A percentile compares a stretch with the other conserved stretches of the same genome.
Evolutionary conservation across 1,140 invertebrate genomes (phyloP).

Genomic region (Conopomorpha cramerella): DNA sequence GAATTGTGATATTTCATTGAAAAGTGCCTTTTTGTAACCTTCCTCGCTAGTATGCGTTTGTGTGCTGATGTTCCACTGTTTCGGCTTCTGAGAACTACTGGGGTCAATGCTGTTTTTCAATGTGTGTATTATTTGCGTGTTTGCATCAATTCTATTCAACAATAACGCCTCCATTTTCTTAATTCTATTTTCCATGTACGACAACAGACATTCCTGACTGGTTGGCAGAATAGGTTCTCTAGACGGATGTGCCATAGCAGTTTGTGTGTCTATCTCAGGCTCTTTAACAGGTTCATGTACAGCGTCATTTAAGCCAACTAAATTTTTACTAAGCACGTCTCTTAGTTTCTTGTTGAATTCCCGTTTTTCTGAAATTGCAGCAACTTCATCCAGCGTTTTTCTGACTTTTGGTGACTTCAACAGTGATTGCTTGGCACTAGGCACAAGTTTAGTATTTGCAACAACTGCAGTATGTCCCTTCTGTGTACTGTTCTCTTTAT

Average conservation of each 20-base stretch:
- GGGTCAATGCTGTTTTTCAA: constrained; percentile 17
- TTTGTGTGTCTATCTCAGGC: constrained; percentile 5
- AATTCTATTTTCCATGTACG: constrained; percentile 33
- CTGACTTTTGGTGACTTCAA: constrained; percentile 1
- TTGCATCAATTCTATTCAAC: constrained; percentile 37
- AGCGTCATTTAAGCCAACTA: constrained; percentile 10
- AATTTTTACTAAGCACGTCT: constrained; percentile 29
- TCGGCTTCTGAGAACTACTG: too few relatives aligned
- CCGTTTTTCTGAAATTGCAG: constrained; percentile 36
- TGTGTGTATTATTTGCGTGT: constrained; percentile 28
- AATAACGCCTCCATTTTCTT: constrained; percentile 35
- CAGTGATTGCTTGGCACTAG: too few relatives aligned
- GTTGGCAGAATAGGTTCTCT: constrained; percentile 12
- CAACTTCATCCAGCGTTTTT: constrained; percentile 19
- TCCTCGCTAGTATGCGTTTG: constrained; percentile 21
- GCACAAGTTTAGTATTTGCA: too few relatives aligned
- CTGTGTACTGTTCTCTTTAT: too few relatives aligned
- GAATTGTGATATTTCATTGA: constrained; percentile 36
- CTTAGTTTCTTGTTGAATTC: constrained; percentile 43
- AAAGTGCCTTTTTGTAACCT: constrained; percentile 29
- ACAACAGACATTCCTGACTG: constrained; percentile 19
- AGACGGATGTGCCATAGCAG: constrained; percentile 7
- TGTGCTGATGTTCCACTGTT: constrained; percentile 7
- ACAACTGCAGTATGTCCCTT: too few relatives aligned
- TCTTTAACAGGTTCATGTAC: constrained; percentile 2